Evolutionary conservation across 1,140 invertebrate species (phyloP), one percentile per base, ranked within the genome.

Genomic region (Linepithema humile): DNA sequence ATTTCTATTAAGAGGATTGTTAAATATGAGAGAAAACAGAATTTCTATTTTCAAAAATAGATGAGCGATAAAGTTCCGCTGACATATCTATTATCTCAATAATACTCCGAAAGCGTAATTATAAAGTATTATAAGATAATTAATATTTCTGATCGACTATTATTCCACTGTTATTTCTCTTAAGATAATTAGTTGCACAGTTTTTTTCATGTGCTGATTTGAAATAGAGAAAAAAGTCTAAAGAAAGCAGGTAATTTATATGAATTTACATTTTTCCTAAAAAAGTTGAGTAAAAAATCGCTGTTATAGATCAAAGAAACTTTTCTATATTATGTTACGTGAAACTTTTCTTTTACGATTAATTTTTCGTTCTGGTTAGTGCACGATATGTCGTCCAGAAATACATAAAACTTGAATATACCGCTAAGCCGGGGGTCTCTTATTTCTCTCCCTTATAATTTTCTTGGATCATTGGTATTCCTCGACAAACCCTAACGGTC

Each of bases 401-500:
- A 78, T 78, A 43, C 48, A 80, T 80, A 69, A 80, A 80, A 80
- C 48, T 70, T 12, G 48, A 48, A 70, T 80, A 43, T 32, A 65
- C 40, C 9, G 9, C 40, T 65, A 80, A 80, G 45, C 62, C 43
- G 20, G 26, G n/a, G n/a, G 43, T 60, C 40, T 12, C 74, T 83
- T 70, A 50, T 83, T 75, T 67, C 26, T 83, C 53, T 69, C 59
- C 29, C 72, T 48, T 50, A 85, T 50, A 86, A 85, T 85, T 75
- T 85, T 65, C 75, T 73, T 55, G 85, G 85, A 72, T 88, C 87
- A 82, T 88, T 84, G 85, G 70, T 87, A 88, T 87, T 87, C 72
- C 70, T 82, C 48, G 65, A 50, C 64, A 48, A 69, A 84, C 48
- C 70, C 70, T 82, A 59, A 82, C 64, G 32, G 55, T 35, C 45